Percentiles rank a stretch among this genome's conserved stretches.
Evolutionary conservation across 2,888 invertebrate species (phyloP).

Genomic region (Hyppa rectilinea): DNA sequence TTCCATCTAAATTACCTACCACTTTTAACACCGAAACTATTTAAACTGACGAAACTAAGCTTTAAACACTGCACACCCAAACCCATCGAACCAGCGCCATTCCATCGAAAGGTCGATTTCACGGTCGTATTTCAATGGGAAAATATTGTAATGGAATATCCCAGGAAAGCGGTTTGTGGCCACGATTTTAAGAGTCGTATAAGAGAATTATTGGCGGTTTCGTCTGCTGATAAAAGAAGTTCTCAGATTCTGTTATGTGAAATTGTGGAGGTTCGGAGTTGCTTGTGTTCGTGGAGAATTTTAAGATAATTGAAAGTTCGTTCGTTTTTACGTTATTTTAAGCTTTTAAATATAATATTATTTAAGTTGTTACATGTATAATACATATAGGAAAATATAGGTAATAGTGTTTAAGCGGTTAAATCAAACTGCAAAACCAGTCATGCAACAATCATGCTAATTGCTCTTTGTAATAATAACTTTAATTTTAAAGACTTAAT

Average conservation of each 20-base stretch:
- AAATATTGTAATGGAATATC: slow-evolving; percentile 80
- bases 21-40: not conserved
- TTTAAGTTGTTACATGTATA: too few species aligned
- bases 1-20: not conserved
- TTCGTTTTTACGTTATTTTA: not conserved
- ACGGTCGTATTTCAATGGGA: slow-evolving; percentile 74
- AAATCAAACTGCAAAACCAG: too few species aligned
- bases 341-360: too few species aligned
- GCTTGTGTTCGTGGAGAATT: not conserved
- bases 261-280: slow-evolving; percentile 5
- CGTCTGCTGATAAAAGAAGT: slow-evolving; percentile 68
- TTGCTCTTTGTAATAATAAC: too few species aligned
- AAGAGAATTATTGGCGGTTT: slow-evolving; percentile 75
- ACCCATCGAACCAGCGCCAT: slow-evolving; percentile 52
- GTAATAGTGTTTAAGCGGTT: too few species aligned
- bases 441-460: too few species aligned
- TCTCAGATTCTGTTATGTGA: slow-evolving; percentile 48
- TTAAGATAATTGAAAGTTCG: not conserved
- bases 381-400: too few species aligned
- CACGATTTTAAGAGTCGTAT: slow-evolving; percentile 76
- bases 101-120: slow-evolving; percentile 66
- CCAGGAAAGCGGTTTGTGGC: slow-evolving; percentile 69
- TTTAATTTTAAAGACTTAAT: too few species aligned
- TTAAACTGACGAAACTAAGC: slow-evolving; percentile 25
- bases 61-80: slow-evolving; percentile 41